A percentile compares a stretch with the other conserved stretches of the same genome.
Evolutionary conservation across 2,797 vertebrate species (phyloP).

Genomic region (Cyprinodon diabolis): DNA sequence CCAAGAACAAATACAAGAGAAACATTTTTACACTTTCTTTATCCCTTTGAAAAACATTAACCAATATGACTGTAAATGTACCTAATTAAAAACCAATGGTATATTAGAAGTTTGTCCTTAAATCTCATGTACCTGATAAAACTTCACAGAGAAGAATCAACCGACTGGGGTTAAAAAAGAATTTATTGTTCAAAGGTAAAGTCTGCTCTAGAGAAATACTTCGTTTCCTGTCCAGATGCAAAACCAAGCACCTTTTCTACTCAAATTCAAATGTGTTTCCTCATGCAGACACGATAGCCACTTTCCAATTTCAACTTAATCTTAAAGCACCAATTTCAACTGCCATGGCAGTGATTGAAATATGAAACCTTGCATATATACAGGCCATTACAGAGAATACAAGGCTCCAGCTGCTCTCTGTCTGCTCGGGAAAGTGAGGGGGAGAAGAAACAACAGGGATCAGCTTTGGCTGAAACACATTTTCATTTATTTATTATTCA

Average conservation of each 20-base stretch:
- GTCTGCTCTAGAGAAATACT: slow-evolving; percentile 62
- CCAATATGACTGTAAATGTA: slow-evolving; percentile 62
- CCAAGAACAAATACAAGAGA: slow-evolving; percentile 49
- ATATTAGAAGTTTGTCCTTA: slow-evolving; percentile 75
- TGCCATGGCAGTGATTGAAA: slow-evolving; percentile 79
- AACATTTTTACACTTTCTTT: slow-evolving; percentile 62
- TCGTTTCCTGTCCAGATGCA: slow-evolving; percentile 48
- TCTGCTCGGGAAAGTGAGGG: slow-evolving; percentile 42
- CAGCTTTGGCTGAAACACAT: slow-evolving; percentile 67
- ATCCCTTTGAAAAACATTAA: slow-evolving; percentile 68
- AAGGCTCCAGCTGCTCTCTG: slow-evolving; percentile 70
- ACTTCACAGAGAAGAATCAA: slow-evolving; percentile 62
- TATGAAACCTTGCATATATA: slow-evolving; percentile 87
- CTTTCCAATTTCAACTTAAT: slow-evolving; percentile 87
- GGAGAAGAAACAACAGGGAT: slow-evolving; percentile 75
- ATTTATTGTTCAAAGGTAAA: slow-evolving; percentile 64
- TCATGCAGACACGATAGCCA: slow-evolving; percentile 84
- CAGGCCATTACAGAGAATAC: slow-evolving; percentile 82
- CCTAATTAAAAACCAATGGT: slow-evolving; percentile 65
- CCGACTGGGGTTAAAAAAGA: slow-evolving; percentile 51
- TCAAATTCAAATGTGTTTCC: slow-evolving; percentile 81
- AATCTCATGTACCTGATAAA: slow-evolving; percentile 57
- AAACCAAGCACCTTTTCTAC: slow-evolving; percentile 63
- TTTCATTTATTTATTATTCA: slow-evolving; percentile 82
- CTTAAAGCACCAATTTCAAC: slow-evolving; percentile 83